phyloP scores from a whole-genome alignment of 2,797 vertebrate genomes.

The Brotula barbata region DNA sequence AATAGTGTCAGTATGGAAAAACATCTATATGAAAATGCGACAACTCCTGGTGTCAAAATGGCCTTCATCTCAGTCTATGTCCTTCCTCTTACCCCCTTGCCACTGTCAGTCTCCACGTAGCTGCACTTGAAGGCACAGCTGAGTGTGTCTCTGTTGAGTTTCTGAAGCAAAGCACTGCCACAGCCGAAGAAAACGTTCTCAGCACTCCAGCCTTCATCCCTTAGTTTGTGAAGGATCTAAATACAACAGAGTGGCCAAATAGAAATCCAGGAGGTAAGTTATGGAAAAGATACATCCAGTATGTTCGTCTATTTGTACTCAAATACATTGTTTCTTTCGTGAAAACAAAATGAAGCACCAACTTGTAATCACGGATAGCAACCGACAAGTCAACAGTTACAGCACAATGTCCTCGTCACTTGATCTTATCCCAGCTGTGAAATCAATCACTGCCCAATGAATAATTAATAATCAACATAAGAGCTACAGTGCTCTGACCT shows the following conservation, averaged over 20 bases:
- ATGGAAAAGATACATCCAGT: not conserved
- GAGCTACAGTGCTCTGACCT: conserved; percentile 67
- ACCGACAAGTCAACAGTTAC: no score
- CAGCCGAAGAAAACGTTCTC: conserved; percentile 82
- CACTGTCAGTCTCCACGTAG: conserved; percentile 77
- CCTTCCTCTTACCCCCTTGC: conserved; percentile 75
- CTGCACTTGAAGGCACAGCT: conserved; percentile 84
- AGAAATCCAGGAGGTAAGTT: not conserved
- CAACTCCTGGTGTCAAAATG: no score
- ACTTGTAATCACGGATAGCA: no score
- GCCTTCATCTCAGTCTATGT: no score
- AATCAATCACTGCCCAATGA: no score
- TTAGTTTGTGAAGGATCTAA: conserved; percentile 78
- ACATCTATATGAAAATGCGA: no score
- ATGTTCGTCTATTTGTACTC: not conserved
- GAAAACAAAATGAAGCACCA: no score
- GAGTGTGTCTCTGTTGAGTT: conserved; percentile 81
- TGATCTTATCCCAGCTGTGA: no score
- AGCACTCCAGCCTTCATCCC: conserved; percentile 78
- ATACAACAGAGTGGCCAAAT: not conserved
- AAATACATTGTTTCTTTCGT: not conserved
- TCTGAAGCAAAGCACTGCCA: conserved; percentile 81
- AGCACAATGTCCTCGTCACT: no score
- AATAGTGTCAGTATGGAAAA: no score
- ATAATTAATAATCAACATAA: no score